phyloP scores from a whole-genome alignment of 2,797 vertebrate species.

The Salarias fasciatus region DNA sequence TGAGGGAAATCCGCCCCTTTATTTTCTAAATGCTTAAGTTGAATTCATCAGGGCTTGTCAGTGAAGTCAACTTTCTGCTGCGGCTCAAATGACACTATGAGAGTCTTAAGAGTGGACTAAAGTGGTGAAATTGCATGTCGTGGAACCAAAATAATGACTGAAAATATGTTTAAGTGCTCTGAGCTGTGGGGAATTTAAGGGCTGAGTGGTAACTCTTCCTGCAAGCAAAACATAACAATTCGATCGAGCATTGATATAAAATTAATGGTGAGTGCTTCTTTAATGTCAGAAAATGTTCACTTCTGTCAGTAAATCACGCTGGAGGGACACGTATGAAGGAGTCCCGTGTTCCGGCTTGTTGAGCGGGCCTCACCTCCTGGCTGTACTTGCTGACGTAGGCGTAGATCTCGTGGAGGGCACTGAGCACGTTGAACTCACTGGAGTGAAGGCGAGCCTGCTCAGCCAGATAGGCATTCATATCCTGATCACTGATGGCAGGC shows the following conservation, averaged over 20 bases:
- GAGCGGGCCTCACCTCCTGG: conserved; percentile 86
- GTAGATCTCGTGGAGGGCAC: conserved; percentile 94
- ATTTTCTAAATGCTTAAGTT: conserved; percentile 13
- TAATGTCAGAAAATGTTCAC: neutral
- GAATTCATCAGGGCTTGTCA: conserved; percentile 13
- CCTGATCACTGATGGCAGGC: conserved; percentile 96
- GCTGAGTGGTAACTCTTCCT: neutral
- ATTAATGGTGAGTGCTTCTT: neutral
- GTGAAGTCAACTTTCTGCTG: neutral
- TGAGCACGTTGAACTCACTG: conserved; percentile 93
- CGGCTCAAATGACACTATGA: neutral
- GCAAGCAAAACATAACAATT: neutral
- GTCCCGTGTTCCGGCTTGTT: neutral
- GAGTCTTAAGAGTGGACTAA: neutral
- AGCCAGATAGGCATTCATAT: conserved; percentile 97
- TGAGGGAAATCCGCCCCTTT: conserved; percentile 8
- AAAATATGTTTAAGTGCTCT: neutral
- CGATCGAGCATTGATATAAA: neutral
- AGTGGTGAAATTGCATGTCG: neutral
- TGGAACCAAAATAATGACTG: conserved; percentile 1
- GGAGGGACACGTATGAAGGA: neutral
- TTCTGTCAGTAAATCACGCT: neutral
- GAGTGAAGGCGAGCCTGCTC: conserved; percentile 95
- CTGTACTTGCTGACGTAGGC: conserved; percentile 95
- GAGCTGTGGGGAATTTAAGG: neutral